A percentile compares a stretch with the other conserved stretches of the same genome.
These are phyloP conservation scores for Mactromeris polynyma DNA, from an alignment of 2,888 invertebrate genomes.

Conservation along the genomic window DNA sequence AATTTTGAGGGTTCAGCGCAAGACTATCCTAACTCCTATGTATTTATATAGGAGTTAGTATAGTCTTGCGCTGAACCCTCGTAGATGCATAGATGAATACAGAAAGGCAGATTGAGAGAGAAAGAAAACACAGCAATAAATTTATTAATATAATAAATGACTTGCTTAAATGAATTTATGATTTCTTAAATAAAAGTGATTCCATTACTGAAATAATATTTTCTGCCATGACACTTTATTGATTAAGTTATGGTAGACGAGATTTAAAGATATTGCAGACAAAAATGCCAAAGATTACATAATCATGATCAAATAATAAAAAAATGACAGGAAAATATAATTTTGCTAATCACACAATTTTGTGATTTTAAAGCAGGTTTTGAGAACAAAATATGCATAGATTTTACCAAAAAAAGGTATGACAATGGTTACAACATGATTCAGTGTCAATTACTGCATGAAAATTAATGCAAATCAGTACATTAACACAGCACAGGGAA, in stretches of 20 bases:
- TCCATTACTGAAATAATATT: not conserved
- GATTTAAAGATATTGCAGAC: too few relatives aligned
- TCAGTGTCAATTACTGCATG: not conserved
- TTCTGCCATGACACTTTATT: not conserved
- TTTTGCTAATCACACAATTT: not conserved
- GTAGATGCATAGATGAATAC: not conserved
- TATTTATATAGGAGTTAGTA: too few relatives aligned
- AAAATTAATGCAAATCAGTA: not conserved
- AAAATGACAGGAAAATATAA: not conserved
- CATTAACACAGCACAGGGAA: not conserved
- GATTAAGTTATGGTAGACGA: too few relatives aligned
- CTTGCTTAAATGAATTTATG: too few relatives aligned
- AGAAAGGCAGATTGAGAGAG: not conserved
- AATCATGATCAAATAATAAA: too few relatives aligned
- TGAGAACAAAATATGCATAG: not conserved
- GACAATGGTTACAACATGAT: not conserved
- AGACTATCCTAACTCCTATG: too few relatives aligned
- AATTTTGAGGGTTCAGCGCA: too few relatives aligned
- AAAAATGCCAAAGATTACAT: too few relatives aligned
- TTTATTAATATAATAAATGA: too few relatives aligned
- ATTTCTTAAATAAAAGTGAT: not conserved
- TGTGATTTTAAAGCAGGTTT: not conserved
- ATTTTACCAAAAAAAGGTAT: too few relatives aligned
- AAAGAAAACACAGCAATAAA: not conserved
- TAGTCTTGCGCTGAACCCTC: too few relatives aligned